Conservation (phyloP, 2,113 vertebrate genomes). For the Chlamydotis undulata region DNA sequence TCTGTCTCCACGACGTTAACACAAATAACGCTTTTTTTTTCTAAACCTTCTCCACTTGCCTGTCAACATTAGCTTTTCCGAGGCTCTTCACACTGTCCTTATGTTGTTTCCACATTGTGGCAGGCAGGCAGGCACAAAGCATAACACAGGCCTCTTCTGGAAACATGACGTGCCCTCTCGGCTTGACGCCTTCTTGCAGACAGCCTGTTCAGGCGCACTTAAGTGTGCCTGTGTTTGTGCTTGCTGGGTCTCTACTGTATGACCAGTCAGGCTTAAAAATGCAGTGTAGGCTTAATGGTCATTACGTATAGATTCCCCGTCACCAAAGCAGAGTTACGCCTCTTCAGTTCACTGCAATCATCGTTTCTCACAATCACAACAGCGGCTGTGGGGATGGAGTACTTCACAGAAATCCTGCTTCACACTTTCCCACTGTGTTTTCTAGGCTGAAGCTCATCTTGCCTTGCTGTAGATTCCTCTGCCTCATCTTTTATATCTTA, state of each 20-base stretch:
- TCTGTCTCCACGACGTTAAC: background rate
- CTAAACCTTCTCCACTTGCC: background rate
- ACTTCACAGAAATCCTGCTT: background rate
- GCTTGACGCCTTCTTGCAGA: background rate
- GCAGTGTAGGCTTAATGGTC: background rate
- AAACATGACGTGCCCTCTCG: background rate
- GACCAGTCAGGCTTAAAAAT: background rate
- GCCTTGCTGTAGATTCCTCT: background rate
- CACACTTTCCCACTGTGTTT: background rate
- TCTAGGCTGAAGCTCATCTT: background rate
- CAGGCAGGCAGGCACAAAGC: background rate
- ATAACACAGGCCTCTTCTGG: background rate
- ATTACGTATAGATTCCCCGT: background rate
- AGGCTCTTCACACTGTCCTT: background rate
- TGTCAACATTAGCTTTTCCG: background rate
- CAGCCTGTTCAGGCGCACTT: background rate
- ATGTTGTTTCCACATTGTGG: background rate
- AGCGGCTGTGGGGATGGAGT: background rate
- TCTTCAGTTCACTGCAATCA: background rate
- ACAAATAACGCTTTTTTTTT: background rate
- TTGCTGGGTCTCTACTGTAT: background rate
- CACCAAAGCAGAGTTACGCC: background rate
- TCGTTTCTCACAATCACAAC: background rate
- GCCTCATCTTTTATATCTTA: background rate
- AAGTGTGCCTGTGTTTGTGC: accelerated